Conservation (phyloP, 2,888 invertebrate species). For the Prosapia bicincta region DNA sequence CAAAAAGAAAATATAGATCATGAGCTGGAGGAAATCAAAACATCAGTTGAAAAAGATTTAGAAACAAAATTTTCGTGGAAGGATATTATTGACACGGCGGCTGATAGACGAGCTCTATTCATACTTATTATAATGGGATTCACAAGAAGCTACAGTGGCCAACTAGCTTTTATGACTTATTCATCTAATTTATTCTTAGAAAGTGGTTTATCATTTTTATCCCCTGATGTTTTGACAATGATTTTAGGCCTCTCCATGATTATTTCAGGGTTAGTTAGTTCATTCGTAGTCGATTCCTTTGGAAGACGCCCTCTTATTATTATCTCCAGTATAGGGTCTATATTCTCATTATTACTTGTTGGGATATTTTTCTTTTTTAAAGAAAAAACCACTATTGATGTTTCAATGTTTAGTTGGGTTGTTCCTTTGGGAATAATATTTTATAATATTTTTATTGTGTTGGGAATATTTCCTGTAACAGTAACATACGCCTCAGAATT, state of each 20-base stretch:
- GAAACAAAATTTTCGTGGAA: not conserved
- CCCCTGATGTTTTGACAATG: slow-evolving; percentile 2
- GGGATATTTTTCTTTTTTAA: slow-evolving; percentile 1
- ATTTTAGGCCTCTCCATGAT: slow-evolving; percentile 5
- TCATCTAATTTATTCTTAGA: slow-evolving; percentile 2
- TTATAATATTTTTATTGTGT: not conserved
- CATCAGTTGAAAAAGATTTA: not conserved
- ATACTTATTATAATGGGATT: not conserved
- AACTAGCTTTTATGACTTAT: not conserved
- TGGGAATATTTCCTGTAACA: slow-evolving; percentile 12
- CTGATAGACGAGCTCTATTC: slow-evolving; percentile 3
- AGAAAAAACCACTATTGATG: not conserved
- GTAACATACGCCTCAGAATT: slow-evolving; percentile 7
- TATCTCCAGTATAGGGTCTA: not conserved
- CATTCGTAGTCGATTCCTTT: not conserved
- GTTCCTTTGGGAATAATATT: not conserved
- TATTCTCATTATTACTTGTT: not conserved
- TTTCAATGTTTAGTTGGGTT: not conserved
- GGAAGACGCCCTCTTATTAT: slow-evolving; percentile 3
- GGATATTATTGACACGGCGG: not conserved
- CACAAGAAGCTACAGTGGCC: not conserved
- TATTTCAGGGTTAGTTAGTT: not conserved
- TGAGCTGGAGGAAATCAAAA: not conserved
- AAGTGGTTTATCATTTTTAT: not conserved
- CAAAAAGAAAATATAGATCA: not conserved